Base-by-base conservation (phyloP, 1,140 invertebrate species). In the Ladona fulva region DNA sequence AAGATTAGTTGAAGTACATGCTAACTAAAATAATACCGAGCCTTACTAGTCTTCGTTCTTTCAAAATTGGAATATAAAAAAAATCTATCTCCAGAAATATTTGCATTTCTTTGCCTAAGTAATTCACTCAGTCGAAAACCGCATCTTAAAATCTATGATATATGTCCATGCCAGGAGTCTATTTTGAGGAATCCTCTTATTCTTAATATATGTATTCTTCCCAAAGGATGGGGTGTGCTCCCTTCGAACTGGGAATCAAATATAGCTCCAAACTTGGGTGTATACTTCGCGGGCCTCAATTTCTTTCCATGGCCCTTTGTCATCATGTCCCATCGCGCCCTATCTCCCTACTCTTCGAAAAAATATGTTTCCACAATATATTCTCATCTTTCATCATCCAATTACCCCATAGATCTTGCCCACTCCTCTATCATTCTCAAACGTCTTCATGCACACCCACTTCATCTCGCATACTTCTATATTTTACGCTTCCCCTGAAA, bases 301-400 rank as follows among this genome's bases (percentile, higher is more conserved):
- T 22, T 16, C 52, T 66, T 66, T 66, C 52, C n/a, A 16, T 16
- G 14, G 52, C 52, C n/a, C 52, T 22, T 22, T 22, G 16, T 66
- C 52, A 19, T 22, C 52, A 12, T 22, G 52, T 22, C 52, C 52
- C 14, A 19, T 19, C 44, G 10, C 19, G 10, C 52, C 16, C 52
- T 66, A 66, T 19, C 52, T 19, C 52, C 52, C 52, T 66, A 19
- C 12, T 66, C 52, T 1, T 5, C 1, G 29, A 37, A 12, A 22
- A 66, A 66, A 66, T 66, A 66, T 66, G 52, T 22, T 22, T 66
- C 52, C 52, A 22, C 52, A 22, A 66, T 66, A 66, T 66, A 66
- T 66, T 22, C 52, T 66, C 52, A 66, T 66, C 52, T 66, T 66
- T 66, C 52, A 66, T 66, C 52, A 19, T 66, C 52, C 52, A 66